Conservation (phyloP, 2,113 vertebrate genomes). For the Mesoclemmys tuberculata region DNA sequence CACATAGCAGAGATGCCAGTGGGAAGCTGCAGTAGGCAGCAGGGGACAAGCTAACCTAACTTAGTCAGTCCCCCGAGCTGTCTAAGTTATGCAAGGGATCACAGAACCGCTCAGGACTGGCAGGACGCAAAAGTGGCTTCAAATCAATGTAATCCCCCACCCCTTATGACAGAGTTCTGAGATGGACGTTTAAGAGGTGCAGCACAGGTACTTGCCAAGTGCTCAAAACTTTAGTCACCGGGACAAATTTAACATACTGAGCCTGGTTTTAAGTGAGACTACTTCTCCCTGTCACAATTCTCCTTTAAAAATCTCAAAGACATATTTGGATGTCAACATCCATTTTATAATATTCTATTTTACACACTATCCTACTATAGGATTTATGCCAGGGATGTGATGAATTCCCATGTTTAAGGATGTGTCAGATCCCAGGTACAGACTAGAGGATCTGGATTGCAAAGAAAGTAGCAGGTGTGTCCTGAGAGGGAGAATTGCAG, state of each 20-base stretch:
- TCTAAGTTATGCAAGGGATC: background rate
- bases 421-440: background rate
- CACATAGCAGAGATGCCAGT: conserved; percentile 21
- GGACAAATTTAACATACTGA: too few species aligned
- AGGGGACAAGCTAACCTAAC: conserved; percentile 35
- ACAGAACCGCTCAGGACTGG: conserved; percentile 1
- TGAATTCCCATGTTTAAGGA: background rate
- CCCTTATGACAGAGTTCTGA: background rate
- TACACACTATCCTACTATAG: fast-evolving
- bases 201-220: too few species aligned
- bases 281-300: background rate
- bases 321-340: background rate
- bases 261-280: background rate
- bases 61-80: background rate
- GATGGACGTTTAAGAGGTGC: too few species aligned
- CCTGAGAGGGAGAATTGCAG: background rate
- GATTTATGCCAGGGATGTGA: background rate
- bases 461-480: background rate
- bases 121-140: background rate
- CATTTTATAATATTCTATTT: background rate
- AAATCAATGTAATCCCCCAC: too few species aligned
- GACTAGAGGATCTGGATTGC: background rate
- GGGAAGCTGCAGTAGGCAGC: conserved; percentile 10
- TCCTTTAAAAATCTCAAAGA: background rate
- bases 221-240: too few species aligned